Base-by-base conservation (phyloP, 2,888 invertebrate genomes). In the Cyclophora punctaria region DNA sequence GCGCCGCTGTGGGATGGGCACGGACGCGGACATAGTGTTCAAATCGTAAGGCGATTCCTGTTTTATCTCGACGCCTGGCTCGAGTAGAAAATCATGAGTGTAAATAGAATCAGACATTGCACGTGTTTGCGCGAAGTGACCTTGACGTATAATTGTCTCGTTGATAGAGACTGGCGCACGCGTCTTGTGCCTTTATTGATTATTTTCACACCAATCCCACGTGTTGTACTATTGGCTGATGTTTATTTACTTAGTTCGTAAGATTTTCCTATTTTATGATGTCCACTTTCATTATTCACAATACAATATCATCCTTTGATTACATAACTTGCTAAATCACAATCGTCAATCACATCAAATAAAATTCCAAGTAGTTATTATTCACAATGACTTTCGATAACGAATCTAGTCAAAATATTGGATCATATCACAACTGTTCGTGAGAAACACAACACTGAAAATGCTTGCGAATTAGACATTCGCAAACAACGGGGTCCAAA, bases 81-180 rank as follows among this genome's bases (percentile, higher is more conserved):
- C 92, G 64, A 91, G 74, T 77, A 90, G 91, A 80, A 91, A 91
- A 72, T 92, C 91, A 75, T 90, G 88, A 66, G 89, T 87, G 83
- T 90, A 92, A 83, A 87, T 85, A 81, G 89, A 89, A 81, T 92
- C 91, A 67, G 90, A 90, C 92, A 92, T 92, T 79, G 84, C 88
- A 88, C 88, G 88, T 88, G 87, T 85, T 84, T 82, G 71, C 78
- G 73, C 76, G 68, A 66, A 66, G 66, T 83, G 87, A 87, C 87
- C 87, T 88, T 87, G 87, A 80, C 73, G 79, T 78, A 75, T 79
- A 83, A 80, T 81, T 75, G 83, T 80, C 81, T 82, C 78, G 81
- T 78, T 82, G 80, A 83, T 84, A 84, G 76, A 81, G 75, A 81
- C 81, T 80, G 72, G 83, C 85, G 85, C 86, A 81, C 84, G 85